Evolutionary conservation across 2,888 invertebrate genomes (phyloP).

Genomic region (Drosophila prostipennis): DNA sequence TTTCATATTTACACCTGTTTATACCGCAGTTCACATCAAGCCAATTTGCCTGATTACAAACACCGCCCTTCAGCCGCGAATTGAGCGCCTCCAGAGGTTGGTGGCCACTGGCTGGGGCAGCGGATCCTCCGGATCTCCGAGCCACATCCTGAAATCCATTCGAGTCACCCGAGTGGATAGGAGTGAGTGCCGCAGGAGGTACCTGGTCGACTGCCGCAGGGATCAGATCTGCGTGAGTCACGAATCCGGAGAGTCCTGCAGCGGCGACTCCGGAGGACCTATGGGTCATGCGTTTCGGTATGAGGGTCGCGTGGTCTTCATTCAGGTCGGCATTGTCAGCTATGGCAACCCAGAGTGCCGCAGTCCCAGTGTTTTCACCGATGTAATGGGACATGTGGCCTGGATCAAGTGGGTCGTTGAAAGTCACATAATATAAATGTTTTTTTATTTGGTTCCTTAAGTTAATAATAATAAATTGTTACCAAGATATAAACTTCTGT

Average conservation of each 20-base stretch:
- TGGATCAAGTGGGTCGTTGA: conserved; percentile 17
- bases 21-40: conserved; percentile 5
- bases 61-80: neutral
- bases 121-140: neutral
- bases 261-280: conserved; percentile 27
- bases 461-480: no score
- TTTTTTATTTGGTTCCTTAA: no score
- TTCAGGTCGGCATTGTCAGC: conserved; percentile 17
- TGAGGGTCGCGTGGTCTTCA: neutral
- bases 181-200: conserved; percentile 1
- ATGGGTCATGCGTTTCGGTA: neutral
- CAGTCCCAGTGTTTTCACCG: conserved; percentile 27
- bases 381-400: conserved; percentile 1
- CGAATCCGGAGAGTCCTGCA: neutral
- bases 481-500: no score
- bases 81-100: neutral
- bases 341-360: conserved; percentile 20
- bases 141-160: conserved; percentile 13
- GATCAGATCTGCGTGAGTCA: conserved; percentile 24
- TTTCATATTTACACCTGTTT: neutral
- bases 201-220: neutral
- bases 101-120: conserved; percentile 20
- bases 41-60: conserved; percentile 21
- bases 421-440: no score
- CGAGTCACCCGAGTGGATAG: neutral